Evolutionary conservation across 2,113 vertebrate genomes (phyloP).

Genomic region (Sula dactylatra): DNA sequence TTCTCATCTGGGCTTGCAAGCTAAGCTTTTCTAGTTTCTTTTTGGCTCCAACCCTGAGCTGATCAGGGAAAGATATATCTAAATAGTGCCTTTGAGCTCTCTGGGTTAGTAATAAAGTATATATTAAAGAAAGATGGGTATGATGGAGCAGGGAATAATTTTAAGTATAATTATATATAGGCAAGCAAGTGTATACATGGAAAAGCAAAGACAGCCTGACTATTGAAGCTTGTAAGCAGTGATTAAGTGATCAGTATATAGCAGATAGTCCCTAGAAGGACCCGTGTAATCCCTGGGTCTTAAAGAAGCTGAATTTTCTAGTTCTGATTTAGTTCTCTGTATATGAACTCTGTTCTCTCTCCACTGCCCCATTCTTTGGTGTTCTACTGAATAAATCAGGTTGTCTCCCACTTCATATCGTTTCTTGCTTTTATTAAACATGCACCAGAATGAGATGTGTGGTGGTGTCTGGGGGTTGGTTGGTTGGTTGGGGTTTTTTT

Average conservation of each 20-base stretch:
- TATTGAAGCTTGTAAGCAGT: background rate
- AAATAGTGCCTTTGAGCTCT: background rate
- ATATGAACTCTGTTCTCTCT: background rate
- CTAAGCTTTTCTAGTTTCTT: background rate
- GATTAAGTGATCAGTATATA: background rate
- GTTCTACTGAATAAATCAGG: background rate
- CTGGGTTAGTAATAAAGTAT: background rate
- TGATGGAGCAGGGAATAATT: background rate
- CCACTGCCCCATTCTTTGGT: background rate
- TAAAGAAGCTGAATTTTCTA: background rate
- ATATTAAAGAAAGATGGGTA: background rate
- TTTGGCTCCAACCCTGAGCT: background rate
- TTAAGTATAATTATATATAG: background rate
- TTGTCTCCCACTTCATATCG: background rate
- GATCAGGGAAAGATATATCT: background rate
- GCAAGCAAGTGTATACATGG: background rate
- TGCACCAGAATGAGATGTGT: background rate
- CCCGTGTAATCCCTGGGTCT: fast-evolving
- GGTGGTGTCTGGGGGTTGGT: fast-evolving
- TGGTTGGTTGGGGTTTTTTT: background rate
- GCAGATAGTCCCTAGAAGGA: background rate
- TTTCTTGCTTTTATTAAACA: background rate
- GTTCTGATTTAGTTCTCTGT: background rate
- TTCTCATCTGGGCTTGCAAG: background rate
- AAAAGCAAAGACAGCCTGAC: background rate